phyloP scores from a whole-genome alignment of 30 jellyfish, hydroid and myxozoan genomes.

The Rhopilema esculentum region DNA sequence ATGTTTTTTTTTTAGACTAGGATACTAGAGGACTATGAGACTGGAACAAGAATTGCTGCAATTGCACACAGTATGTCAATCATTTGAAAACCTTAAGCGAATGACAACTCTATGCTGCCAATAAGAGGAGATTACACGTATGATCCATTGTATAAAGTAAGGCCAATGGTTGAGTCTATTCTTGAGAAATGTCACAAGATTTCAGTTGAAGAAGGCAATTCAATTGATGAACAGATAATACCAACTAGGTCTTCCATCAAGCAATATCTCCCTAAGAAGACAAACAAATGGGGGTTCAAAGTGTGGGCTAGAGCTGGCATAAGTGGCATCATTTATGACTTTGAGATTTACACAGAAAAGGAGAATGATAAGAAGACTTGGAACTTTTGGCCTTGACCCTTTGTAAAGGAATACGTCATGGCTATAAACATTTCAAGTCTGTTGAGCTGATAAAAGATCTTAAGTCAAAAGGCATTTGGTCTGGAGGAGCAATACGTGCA shows the following conservation, averaged over 20 bases:
- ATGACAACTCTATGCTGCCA: background rate
- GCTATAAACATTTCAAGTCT: too few relatives aligned
- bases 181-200: constrained; percentile 5
- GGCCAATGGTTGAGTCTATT: background rate
- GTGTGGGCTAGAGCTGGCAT: constrained; percentile 25
- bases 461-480: background rate
- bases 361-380: constrained; percentile 1
- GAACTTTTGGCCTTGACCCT: constrained; percentile 8
- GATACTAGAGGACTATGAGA: background rate
- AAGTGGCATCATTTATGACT: constrained; percentile 29
- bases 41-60: background rate
- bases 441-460: background rate
- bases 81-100: constrained; percentile 1
- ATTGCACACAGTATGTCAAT: background rate
- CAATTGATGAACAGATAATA: background rate
- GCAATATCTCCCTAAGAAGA: constrained; percentile 1
- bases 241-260: constrained; percentile 15
- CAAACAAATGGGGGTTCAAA: constrained; percentile 15
- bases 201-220: background rate
- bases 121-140: too few relatives aligned
- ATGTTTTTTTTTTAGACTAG: too few relatives aligned
- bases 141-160: too few relatives aligned
- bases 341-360: constrained; percentile 11
- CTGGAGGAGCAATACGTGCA: constrained; percentile 3
- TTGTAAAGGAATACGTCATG: constrained; percentile 14